A percentile compares a stretch with the other conserved stretches of the same genome.
phyloP scores from a whole-genome alignment of 2,113 vertebrate genomes.

The Pitta sordida region DNA sequence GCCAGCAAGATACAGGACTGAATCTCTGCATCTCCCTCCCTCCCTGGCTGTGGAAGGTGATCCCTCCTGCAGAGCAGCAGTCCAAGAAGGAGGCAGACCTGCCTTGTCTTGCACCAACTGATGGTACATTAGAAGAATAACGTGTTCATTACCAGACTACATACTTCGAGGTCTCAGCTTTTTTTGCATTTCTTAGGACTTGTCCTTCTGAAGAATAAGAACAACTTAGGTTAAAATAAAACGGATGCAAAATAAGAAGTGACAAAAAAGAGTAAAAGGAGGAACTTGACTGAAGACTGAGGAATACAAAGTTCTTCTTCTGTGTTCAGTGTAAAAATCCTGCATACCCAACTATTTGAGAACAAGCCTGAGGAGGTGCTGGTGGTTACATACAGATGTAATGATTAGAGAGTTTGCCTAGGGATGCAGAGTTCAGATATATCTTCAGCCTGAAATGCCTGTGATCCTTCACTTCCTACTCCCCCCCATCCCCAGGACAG shows the following conservation, averaged over 20 bases:
- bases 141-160: background rate
- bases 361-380: background rate
- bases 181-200: background rate
- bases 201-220: background rate
- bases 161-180: background rate
- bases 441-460: background rate
- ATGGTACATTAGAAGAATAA: background rate
- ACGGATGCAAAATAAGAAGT: background rate
- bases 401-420: background rate
- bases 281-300: background rate
- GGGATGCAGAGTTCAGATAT: background rate
- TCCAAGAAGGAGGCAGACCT: background rate
- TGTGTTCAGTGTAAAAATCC: rapidly evolving
- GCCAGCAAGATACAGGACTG: background rate
- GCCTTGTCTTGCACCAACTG: background rate
- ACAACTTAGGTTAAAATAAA: background rate
- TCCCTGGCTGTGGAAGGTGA: background rate
- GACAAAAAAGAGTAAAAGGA: background rate
- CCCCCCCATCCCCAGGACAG: background rate
- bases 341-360: background rate
- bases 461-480: background rate
- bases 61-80: background rate
- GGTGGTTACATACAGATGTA: background rate
- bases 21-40: background rate
- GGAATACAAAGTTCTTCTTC: background rate